Percentiles rank a stretch among this genome's conserved stretches.
Evolutionary conservation across 2,888 invertebrate species (phyloP).

Genomic region (Caenorhabditis sp.): DNA sequence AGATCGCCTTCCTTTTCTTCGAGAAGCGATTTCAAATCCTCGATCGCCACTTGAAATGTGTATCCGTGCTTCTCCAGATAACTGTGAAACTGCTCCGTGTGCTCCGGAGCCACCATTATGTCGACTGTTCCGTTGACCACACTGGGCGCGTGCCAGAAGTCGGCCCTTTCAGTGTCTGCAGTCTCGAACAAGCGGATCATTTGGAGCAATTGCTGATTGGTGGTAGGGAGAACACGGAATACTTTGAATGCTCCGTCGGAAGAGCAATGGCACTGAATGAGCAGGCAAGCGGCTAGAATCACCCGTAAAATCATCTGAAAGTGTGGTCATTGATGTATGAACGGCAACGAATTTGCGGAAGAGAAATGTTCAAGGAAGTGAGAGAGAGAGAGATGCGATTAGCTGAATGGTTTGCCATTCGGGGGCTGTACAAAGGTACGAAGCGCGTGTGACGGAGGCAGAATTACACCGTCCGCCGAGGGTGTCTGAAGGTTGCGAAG

Average conservation of each 20-base stretch:
- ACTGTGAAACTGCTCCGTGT: slow-evolving; percentile 58
- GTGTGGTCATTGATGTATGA: slow-evolving; percentile 24
- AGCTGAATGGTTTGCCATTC: slow-evolving; percentile 45
- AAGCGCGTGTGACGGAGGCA: slow-evolving; percentile 4
- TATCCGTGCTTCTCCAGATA: slow-evolving; percentile 59
- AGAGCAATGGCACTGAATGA: background rate
- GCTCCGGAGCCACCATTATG: slow-evolving; percentile 72
- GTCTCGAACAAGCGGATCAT: slow-evolving; percentile 69
- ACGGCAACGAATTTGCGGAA: background rate
- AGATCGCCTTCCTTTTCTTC: slow-evolving; percentile 69
- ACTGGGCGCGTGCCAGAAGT: slow-evolving; percentile 76
- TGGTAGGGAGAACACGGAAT: slow-evolving; percentile 69
- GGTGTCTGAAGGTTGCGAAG: slow-evolving; percentile 32
- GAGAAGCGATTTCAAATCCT: slow-evolving; percentile 73
- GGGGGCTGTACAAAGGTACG: slow-evolving; percentile 32
- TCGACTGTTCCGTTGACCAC: slow-evolving; percentile 70
- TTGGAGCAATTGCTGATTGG: slow-evolving; percentile 63
- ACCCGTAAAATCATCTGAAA: slow-evolving; percentile 60
- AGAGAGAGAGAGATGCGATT: slow-evolving; percentile 29
- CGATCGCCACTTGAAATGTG: slow-evolving; percentile 63
- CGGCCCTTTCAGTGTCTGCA: slow-evolving; percentile 65
- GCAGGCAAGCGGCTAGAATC: background rate
- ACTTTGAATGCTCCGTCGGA: slow-evolving; percentile 67
- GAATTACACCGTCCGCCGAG: slow-evolving; percentile 7
- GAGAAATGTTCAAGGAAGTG: slow-evolving; percentile 4